Base-by-base conservation (phyloP, 2,797 vertebrate species). In the Anolis apletophallus region DNA sequence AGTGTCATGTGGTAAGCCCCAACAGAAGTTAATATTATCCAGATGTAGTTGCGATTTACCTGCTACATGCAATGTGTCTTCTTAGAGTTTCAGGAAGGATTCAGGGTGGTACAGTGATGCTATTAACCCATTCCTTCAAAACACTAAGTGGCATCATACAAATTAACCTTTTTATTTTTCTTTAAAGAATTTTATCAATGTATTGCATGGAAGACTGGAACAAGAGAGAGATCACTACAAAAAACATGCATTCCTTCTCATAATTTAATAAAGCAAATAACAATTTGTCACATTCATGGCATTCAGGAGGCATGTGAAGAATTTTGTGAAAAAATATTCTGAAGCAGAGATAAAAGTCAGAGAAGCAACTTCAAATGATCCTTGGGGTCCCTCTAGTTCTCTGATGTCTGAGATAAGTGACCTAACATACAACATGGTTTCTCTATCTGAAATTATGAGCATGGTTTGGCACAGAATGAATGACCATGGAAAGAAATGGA, bases 321-420 rank as follows among this genome's bases (percentile, higher is more conserved):
- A 94, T 76, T 93, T 95, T 0, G 73, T 93, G 78, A 95, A 95
- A 92, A 95, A 95, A 73, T 96, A 93, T 85, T 96, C 94, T 84
- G 93, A 95, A 21, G 92, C 93, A 4, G 87, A 93, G 93, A 55
- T 93, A 64, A 94, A 96, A 95, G 94, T 93, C 85, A 94, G 94
- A 83, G 94, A 96, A 94, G 92, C 90, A 81, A 94, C 90, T 11
- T 94, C 88, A 74, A 95, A 92, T 0, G 87, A 94, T 84, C 91
- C 91, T 7, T 95, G 88, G 87, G 85, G 75, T 4, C 87, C 89
- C 10, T 80, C 87, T 6, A 90, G 86, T 80, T 95, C 92, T 78
- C 88, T 94, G 61, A 94, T 91, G 90, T 81, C 93, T 85, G 89
- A 95, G 26, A 94, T 95, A 84, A 92, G 90, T 75, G 92, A 96